Conservation (phyloP, 2,113 vertebrate species). For the Stigmatopora nigra region DNA sequence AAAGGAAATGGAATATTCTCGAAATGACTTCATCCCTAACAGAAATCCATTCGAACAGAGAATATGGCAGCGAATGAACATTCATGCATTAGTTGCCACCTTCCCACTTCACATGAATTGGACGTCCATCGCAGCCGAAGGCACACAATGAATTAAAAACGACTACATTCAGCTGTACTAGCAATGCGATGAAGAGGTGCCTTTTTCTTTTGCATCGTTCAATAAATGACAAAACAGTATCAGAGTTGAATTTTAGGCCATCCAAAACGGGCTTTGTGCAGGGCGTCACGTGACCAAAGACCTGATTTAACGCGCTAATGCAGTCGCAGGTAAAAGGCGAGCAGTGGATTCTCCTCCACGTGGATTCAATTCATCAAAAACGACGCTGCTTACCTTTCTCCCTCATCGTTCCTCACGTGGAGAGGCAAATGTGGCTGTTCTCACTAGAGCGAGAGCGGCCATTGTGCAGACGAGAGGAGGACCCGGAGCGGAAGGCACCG, state of each 20-base stretch:
- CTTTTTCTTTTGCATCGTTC: no score
- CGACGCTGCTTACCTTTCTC: not conserved
- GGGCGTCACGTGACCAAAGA: not conserved
- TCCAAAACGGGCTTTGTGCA: not conserved
- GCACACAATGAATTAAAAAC: not conserved
- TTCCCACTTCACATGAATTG: no score
- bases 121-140: no score
- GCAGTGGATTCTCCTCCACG: not conserved
- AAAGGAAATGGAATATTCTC: no score
- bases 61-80: no score
- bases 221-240: not conserved
- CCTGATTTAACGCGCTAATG: not conserved
- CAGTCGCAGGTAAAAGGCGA: not conserved
- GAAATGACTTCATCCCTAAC: no score
- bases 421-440: conserved; percentile 37
- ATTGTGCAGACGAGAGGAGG: conserved; percentile 32
- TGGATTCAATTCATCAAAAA: not conserved
- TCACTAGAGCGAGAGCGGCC: conserved; percentile 41
- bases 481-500: conserved; percentile 33
- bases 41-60: no score
- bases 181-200: not conserved
- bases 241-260: not conserved
- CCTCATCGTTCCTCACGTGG: not conserved
- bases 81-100: no score
- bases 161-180: conserved; percentile 1